Base-by-base conservation (phyloP, 1,140 invertebrate genomes). In the Drosophila lowei region DNA sequence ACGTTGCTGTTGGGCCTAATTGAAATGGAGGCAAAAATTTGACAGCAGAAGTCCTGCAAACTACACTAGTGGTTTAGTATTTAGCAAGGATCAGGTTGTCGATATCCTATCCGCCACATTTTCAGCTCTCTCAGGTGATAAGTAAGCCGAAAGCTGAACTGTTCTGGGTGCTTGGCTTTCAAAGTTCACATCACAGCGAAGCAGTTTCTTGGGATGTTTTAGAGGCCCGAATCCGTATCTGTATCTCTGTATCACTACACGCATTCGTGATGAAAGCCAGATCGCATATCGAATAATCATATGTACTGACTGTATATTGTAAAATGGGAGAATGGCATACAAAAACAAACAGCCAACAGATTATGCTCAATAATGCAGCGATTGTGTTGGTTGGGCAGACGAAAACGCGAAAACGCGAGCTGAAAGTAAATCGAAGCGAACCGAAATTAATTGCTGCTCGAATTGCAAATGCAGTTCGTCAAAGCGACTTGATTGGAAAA, bases 391-490 rank as follows among this genome's bases (percentile, higher is more conserved):
- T 5, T 25, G 23, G 23, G 23, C 23, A 25, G 23, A 25, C 5
- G 23, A 25, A 25, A 25, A 57, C 72, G 68, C 68, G 34, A 56
- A 64, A 64, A 70, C 65, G 65, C 50, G 67, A 70, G 50, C 25
- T 15, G 52, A 70, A 70, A 70, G 65, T 68, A 42, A 68, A 49
- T 23, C 44, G 44, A 28, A 64, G 49, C 52, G 54, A 72, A 56
- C 30, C 47, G 46, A 52, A 73, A 73, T 73, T 73, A 73, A 73
- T 73, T 73, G 70, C 46, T 34, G 47, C 59, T 53, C 53, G 48
- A 65, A 73, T 58, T 64, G 71, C 70, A 65, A 56, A 62, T 73
- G 71, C 50, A 63, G 71, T 73, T 73, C 71, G 70, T 65, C 70
- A 73, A 73, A 73, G 70, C 23, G 50, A 16, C 13, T 53, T 42